Evolutionary conservation across 2,797 vertebrate species (phyloP).

Genomic region (Schizothorax lantsangensis): DNA sequence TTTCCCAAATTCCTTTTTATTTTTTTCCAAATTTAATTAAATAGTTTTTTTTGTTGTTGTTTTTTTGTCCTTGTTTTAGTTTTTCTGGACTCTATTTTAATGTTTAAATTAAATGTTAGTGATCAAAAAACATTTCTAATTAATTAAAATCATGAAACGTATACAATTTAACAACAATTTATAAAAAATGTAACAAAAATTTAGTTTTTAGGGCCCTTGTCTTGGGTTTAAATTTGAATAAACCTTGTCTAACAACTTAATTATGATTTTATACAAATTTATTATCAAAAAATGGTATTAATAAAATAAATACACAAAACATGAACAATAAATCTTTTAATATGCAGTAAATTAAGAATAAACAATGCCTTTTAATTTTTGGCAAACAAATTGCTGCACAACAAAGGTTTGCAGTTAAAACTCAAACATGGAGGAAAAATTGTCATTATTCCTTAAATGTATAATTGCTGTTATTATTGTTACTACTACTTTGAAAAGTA

Average conservation of each 20-base stretch:
- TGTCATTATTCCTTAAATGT: not conserved
- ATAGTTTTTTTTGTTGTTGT: too few relatives aligned
- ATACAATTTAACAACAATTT: not conserved
- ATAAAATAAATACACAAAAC: not conserved
- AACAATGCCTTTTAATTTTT: not conserved
- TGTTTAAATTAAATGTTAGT: not conserved
- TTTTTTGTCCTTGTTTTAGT: not conserved
- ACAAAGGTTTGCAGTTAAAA: not conserved
- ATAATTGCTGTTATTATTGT: not conserved
- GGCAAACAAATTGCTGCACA: not conserved
- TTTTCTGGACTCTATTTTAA: not conserved
- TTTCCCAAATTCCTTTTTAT: too few relatives aligned
- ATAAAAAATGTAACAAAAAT: not conserved
- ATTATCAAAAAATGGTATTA: not conserved
- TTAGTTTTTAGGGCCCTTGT: not conserved
- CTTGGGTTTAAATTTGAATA: too few relatives aligned
- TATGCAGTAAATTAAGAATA: not conserved
- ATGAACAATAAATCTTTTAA: not conserved
- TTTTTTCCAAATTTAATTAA: too few relatives aligned
- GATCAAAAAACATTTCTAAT: not conserved
- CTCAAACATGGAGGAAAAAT: not conserved
- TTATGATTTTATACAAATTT: not conserved
- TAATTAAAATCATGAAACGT: not conserved
- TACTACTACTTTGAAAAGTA: not conserved
- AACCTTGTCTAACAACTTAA: too few relatives aligned